A percentile compares a stretch with the other conserved stretches of the same genome.
phyloP scores from a whole-genome alignment of 1,140 invertebrate genomes.

The Diuraphis noxia region DNA sequence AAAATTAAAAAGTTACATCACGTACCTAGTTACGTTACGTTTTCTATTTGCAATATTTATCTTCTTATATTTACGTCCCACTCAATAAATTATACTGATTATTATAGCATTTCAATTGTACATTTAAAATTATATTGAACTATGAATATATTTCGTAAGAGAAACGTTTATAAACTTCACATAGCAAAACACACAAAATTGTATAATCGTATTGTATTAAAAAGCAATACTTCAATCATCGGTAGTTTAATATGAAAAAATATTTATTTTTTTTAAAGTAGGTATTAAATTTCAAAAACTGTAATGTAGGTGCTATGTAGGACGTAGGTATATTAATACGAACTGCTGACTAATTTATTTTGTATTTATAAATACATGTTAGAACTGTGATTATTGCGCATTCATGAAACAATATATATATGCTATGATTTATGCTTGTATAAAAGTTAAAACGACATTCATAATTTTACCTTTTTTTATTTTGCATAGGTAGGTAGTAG shows the following conservation, averaged over 20 bases:
- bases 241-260: not conserved
- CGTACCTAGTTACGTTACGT: not conserved
- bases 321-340: no score
- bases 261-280: not conserved
- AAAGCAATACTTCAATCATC: not conserved
- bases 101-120: not conserved
- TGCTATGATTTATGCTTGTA: not conserved
- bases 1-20: slow-evolving; percentile 10
- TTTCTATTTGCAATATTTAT: not conserved
- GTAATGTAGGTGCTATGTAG: not conserved
- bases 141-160: not conserved
- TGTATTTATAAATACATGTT: not conserved
- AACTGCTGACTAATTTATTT: not conserved
- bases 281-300: not conserved
- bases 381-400: not conserved
- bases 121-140: not conserved
- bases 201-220: not conserved
- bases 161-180: not conserved
- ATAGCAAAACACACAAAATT: not conserved
- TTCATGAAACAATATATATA: not conserved
- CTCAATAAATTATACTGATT: not conserved
- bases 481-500: not conserved
- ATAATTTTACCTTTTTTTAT: not conserved
- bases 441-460: not conserved
- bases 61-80: not conserved